These are phyloP conservation scores for Campopleginae sp. DNA, from an alignment of 2,888 invertebrate genomes.

Conservation along the genomic window DNA sequence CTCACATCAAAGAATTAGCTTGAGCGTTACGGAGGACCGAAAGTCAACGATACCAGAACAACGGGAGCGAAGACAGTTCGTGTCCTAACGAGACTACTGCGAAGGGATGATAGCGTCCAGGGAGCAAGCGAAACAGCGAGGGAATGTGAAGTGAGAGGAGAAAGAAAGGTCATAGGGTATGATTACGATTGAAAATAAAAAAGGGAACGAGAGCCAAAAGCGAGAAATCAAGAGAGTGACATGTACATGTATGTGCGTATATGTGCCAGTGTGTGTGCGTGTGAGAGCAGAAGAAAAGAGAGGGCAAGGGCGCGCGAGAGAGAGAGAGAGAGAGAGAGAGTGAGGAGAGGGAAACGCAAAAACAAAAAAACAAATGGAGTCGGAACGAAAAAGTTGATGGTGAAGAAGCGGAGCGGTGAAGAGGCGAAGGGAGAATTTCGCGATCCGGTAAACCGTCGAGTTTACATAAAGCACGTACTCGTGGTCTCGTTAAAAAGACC, in stretches of 20 bases:
- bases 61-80: constrained; percentile 69
- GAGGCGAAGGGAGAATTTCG: constrained; percentile 33
- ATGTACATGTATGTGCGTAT: not conserved
- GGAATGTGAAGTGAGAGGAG: constrained; percentile 61
- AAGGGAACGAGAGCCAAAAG: constrained; percentile 42
- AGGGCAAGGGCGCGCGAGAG: constrained; percentile 30
- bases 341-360: constrained; percentile 26
- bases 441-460: constrained; percentile 44
- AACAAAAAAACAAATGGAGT: constrained; percentile 28
- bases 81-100: constrained; percentile 70
- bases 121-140: constrained; percentile 65
- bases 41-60: constrained; percentile 71
- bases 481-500: constrained; percentile 59
- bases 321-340: constrained; percentile 11
- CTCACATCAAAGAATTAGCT: constrained; percentile 93
- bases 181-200: constrained; percentile 44
- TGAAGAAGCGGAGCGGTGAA: constrained; percentile 45
- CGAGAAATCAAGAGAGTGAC: constrained; percentile 17
- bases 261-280: not conserved
- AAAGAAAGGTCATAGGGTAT: constrained; percentile 6
- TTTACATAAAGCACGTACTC: constrained; percentile 55
- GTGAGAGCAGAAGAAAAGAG: not conserved
- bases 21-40: constrained; percentile 69
- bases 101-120: constrained; percentile 55
- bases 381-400: constrained; percentile 18